Conservation (phyloP, 2,888 invertebrate species). For the Macrophya annulata region DNA sequence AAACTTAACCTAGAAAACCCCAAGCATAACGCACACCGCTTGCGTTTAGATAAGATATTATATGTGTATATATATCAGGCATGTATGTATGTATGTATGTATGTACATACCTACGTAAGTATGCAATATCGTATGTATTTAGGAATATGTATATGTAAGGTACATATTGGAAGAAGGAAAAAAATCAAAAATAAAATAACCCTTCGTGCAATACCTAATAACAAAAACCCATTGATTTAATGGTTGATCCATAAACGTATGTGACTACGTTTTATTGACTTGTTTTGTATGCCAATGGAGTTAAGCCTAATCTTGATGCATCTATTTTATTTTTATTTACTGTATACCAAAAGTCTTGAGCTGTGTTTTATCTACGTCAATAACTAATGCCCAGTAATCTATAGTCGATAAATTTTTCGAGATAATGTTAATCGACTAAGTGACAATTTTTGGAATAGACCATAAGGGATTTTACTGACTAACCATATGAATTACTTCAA, state of each 20-base stretch:
- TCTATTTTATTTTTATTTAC: not conserved
- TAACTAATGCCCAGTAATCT: slow-evolving; percentile 22
- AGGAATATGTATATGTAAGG: too few relatives aligned
- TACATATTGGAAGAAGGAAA: not conserved
- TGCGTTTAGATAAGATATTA: slow-evolving; percentile 30
- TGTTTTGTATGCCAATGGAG: not conserved
- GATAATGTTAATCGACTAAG: not conserved
- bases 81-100: slow-evolving; percentile 12
- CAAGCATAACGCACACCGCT: slow-evolving; percentile 10
- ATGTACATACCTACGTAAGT: not conserved
- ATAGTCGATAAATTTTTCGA: not conserved
- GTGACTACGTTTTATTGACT: not conserved
- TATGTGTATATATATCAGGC: not conserved
- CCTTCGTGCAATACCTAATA: not conserved
- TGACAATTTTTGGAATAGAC: slow-evolving; percentile 15
- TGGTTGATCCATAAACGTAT: not conserved
- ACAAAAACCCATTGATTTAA: not conserved
- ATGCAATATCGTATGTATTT: not conserved
- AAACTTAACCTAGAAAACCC: slow-evolving; percentile 13
- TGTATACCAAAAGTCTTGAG: not conserved
- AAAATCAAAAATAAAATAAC: not conserved
- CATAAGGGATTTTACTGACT: not conserved
- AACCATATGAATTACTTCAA: slow-evolving; percentile 4
- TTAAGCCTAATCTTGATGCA: not conserved
- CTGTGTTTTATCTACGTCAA: not conserved